Conservation (phyloP, 2,888 invertebrate genomes). For the Campaea margaritaria region DNA sequence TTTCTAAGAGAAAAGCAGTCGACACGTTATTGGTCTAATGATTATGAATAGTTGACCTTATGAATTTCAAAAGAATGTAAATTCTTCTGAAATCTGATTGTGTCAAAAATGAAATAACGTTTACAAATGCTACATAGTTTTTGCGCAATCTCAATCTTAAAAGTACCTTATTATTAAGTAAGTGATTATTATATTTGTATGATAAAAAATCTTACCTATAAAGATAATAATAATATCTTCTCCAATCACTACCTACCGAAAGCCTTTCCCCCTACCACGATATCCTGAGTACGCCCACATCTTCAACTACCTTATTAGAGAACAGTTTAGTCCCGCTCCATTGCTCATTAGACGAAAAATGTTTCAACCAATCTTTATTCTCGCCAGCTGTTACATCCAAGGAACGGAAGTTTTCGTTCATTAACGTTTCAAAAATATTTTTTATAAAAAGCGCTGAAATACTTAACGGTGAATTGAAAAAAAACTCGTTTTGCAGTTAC, state of each 20-base stretch:
- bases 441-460: slow-evolving; percentile 1
- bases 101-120: too few species aligned
- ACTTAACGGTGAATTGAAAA: not conserved
- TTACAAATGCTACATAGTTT: too few species aligned
- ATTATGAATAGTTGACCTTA: too few species aligned
- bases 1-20: too few species aligned
- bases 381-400: slow-evolving; percentile 26
- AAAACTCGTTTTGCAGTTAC: not conserved
- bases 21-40: too few species aligned
- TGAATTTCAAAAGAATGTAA: too few species aligned
- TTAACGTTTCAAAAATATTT: slow-evolving; percentile 2
- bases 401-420: slow-evolving; percentile 10
- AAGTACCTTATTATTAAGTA: too few species aligned
- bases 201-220: too few species aligned
- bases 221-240: too few species aligned
- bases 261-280: not conserved
- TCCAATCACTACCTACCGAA: not conserved
- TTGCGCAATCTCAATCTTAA: too few species aligned
- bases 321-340: slow-evolving; percentile 15
- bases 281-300: slow-evolving; percentile 16
- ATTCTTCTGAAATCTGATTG: too few species aligned
- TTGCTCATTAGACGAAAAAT: slow-evolving; percentile 24
- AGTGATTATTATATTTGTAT: too few species aligned
- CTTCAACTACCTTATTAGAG: slow-evolving; percentile 19
- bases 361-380: slow-evolving; percentile 31